Evolutionary conservation across 2,797 vertebrate genomes (phyloP), one percentile per base, ranked within the genome.

Genomic region (Protosalanx chinensis): DNA sequence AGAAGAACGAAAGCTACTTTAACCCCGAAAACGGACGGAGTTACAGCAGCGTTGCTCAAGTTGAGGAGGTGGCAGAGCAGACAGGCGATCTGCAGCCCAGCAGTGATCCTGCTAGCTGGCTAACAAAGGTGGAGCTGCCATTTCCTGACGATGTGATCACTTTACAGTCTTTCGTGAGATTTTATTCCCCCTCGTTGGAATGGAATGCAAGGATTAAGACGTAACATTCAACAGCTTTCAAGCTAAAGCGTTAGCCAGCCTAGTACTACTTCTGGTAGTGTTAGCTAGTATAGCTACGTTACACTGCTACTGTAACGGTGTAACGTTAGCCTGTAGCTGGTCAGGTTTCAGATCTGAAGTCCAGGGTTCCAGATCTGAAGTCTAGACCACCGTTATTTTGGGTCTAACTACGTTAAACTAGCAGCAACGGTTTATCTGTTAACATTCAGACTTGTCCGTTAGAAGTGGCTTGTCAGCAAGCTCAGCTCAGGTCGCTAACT

Each of bases 51-150:
- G 86, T 78, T 90, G 88, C 83, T 87, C 87, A 87, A 88, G 85
- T 92, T 91, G 76, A 85, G 88, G 80, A 88, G 88, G 85, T 86
- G 86, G 85, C 85, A 75, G 76, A 85, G 58, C 72, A 74, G 78
- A 79, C 74, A 61, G 76, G 41, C 41, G 13, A 46, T 46, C 41
- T 46, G 41, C 41, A 46, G 41, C 41, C 10, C 16, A 65, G 64
- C 37, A 41, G 41, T 13, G 65, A 35, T 20, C 41, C 72, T 62
- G 30, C 53, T 71, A 69, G 75, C 62, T 76, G 77, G 58, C 71
- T 65, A 67, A 68, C 75, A 78, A 71, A 73, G 32, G 73, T 69
- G 63, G 75, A 33, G 64, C 35, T 46, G 27, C 60, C 33, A 32
- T 41, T 70, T 67, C 61, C 70, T 72, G 72, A 68, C 76, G 74